Percentiles rank a stretch among this genome's conserved stretches.
These are phyloP conservation scores for Phataginus tricuspis DNA, from an alignment of 2,797 vertebrate species.

Conservation along the genomic window DNA sequence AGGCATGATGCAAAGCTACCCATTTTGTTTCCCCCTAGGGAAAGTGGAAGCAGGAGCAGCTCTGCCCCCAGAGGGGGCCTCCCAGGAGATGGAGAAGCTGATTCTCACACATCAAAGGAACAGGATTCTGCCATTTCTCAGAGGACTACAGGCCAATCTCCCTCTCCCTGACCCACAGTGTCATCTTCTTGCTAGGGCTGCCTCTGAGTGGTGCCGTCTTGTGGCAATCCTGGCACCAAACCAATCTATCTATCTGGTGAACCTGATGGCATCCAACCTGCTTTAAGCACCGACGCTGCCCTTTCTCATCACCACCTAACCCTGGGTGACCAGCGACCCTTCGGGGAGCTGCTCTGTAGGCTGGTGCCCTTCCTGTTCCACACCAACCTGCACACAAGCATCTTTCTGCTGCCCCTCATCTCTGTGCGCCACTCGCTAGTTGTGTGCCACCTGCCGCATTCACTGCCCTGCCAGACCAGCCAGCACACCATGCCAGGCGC, in stretches of 20 bases:
- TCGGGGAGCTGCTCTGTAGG: conserved; percentile 82
- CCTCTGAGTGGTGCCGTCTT: conserved; percentile 79
- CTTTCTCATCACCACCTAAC: conserved; percentile 81
- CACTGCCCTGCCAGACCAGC: conserved; percentile 75
- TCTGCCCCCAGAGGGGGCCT: not conserved
- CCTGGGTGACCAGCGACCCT: conserved; percentile 80
- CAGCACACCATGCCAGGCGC: not conserved
- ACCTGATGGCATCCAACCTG: conserved; percentile 85
- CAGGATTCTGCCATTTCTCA: conserved; percentile 61
- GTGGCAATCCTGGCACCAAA: conserved; percentile 73
- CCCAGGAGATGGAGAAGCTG: not conserved
- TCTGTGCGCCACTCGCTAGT: conserved; percentile 84
- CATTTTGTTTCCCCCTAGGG: not conserved
- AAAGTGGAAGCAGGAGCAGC: not conserved
- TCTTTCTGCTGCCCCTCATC: conserved; percentile 85
- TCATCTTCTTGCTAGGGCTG: conserved; percentile 81
- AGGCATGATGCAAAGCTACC: not conserved
- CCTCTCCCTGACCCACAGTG: conserved; percentile 81
- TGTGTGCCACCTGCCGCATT: conserved; percentile 82
- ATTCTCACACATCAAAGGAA: not conserved
- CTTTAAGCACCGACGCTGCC: conserved; percentile 83
- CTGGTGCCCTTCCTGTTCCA: conserved; percentile 81
- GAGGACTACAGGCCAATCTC: conserved; percentile 80
- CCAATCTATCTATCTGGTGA: conserved; percentile 80
- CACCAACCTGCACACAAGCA: conserved; percentile 83